Base-by-base conservation (phyloP, 2,113 vertebrate genomes). In the Aspiorhynchus laticeps region DNA sequence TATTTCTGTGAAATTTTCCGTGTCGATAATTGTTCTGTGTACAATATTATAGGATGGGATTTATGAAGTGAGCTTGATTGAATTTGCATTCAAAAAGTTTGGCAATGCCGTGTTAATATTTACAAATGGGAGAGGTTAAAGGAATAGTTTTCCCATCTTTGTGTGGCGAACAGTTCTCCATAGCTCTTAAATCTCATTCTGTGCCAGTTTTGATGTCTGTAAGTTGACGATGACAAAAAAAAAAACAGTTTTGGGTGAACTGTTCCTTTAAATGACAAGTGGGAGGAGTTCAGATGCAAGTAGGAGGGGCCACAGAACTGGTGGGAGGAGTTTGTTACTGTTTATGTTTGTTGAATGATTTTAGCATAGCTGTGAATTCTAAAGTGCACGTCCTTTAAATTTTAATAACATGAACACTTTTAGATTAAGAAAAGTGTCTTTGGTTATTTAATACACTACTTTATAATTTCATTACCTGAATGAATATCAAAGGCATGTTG, bases 1-100 rank as follows among this genome's bases (percentile, higher is more conserved):
- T 87, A 87, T 88, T 90, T 90, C 48, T 78, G 83, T 90, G 87
- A 87, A 90, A 88, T 90, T 69, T 71, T 75, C 78, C 67, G 87
- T 88, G 85, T 48, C 21, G 4, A 69, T 90, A 69, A 77, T 85
- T 88, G 83, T 85, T 87, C 67, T 74, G 41, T 89, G 85, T 86
- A 81, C 48, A 77, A 76, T 83, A 53, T 87, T 67, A 38, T 69
- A n/a, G 75, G 78, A 21, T 24, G 80, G 80, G 79, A 81, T 81
- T 81, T 63, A 63, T 63, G 53, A 81, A 43, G 79, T 63, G 53
- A 81, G 24, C 19, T 63, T n/a, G 12, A 65, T 17, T 65, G 31
- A 65, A 63, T 43, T 65, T 65, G 56, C 63, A 43, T 71, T 19
- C n/a, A 19, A 46, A 4, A 31, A 24, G 46, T 80, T 24, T 71